Evolutionary conservation across 2,888 invertebrate genomes (phyloP).

Genomic region (Helleia helle): DNA sequence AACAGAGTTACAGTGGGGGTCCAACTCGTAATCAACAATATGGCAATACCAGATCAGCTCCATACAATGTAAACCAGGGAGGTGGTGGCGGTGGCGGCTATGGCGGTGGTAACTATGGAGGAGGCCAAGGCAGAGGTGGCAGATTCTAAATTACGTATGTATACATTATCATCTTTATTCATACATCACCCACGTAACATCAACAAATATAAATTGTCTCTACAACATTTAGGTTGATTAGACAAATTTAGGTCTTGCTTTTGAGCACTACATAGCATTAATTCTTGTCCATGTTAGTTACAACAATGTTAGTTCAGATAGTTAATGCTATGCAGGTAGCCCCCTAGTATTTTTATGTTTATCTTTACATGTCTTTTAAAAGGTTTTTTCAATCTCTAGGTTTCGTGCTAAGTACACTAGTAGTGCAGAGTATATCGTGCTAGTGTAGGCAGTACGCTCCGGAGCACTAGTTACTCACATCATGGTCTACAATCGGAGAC

Average conservation of each 20-base stretch:
- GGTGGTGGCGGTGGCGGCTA: slow-evolving; percentile 65
- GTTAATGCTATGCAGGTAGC: slow-evolving; percentile 68
- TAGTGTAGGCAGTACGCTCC: slow-evolving; percentile 74
- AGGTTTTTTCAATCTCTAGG: slow-evolving; percentile 73
- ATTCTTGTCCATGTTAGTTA: slow-evolving; percentile 35
- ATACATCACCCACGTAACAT: slow-evolving; percentile 23
- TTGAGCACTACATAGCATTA: slow-evolving; percentile 63
- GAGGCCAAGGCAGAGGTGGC: slow-evolving; percentile 41
- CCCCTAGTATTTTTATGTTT: slow-evolving; percentile 40
- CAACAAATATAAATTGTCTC: not conserved
- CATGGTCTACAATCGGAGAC: slow-evolving; percentile 65
- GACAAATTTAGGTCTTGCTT: slow-evolving; percentile 13
- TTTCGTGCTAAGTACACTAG: slow-evolving; percentile 75
- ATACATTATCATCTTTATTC: slow-evolving; percentile 20
- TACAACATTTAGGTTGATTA: slow-evolving; percentile 11
- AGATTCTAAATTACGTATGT: slow-evolving; percentile 51
- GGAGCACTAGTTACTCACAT: slow-evolving; percentile 70
- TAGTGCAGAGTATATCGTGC: slow-evolving; percentile 68
- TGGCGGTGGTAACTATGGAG: slow-evolving; percentile 39
- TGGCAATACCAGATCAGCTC: slow-evolving; percentile 78
- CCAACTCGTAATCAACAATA: slow-evolving; percentile 86
- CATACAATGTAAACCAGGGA: slow-evolving; percentile 81
- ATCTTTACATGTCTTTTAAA: slow-evolving; percentile 49
- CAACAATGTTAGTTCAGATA: slow-evolving; percentile 37
- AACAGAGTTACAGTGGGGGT: slow-evolving; percentile 89